Evolutionary conservation across 1,140 invertebrate genomes (phyloP).

Genomic region (Drosophila dunni): DNA sequence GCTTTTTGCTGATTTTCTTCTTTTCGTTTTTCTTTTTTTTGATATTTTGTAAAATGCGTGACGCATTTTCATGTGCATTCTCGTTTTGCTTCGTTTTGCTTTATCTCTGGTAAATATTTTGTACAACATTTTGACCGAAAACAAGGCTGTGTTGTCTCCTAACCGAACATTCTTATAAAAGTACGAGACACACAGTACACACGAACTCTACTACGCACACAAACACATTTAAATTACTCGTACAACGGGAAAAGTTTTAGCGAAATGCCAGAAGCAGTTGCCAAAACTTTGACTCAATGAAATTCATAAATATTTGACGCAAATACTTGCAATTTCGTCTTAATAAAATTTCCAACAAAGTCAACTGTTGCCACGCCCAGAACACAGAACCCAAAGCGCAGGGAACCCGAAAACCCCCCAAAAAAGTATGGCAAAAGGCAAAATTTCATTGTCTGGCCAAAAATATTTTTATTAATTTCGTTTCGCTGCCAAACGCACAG

Average conservation of each 20-base stretch:
- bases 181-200: background rate
- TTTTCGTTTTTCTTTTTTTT: conserved; percentile 3
- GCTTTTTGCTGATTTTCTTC: conserved; percentile 1
- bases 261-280: conserved; percentile 44
- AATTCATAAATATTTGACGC: conserved; percentile 55
- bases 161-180: conserved; percentile 34
- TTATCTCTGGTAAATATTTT: conserved; percentile 5
- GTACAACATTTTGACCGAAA: conserved; percentile 43
- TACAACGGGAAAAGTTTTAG: conserved; percentile 40
- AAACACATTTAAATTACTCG: conserved; percentile 3
- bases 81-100: conserved; percentile 30
- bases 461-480: conserved; percentile 73
- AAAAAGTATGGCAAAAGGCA: conserved; percentile 10
- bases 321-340: conserved; percentile 54
- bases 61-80: conserved; percentile 70
- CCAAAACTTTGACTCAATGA: conserved; percentile 37
- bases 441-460: conserved; percentile 39
- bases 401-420: background rate
- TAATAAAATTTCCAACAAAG: conserved; percentile 58
- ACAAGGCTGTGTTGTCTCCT: conserved; percentile 60
- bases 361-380: conserved; percentile 41
- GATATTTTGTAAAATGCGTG: conserved; percentile 68
- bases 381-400: conserved; percentile 19
- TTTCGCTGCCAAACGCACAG: conserved; percentile 34
- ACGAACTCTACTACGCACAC: background rate